Conservation (phyloP, 2,888 invertebrate genomes). For the Thecophora atra region DNA sequence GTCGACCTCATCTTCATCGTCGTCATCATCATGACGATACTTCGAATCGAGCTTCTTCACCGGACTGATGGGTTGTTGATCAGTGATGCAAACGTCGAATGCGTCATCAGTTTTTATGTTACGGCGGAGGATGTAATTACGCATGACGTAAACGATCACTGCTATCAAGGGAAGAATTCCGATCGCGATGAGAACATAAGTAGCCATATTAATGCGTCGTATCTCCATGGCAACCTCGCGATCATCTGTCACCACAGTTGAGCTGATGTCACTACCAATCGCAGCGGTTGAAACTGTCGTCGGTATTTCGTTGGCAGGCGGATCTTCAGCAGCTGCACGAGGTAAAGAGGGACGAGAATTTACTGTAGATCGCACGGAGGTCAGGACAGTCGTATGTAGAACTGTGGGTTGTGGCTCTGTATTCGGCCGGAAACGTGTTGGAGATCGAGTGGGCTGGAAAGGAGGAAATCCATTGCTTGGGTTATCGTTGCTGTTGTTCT, state of each 20-base stretch:
- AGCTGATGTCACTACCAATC: conserved; percentile 49
- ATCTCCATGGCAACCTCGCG: conserved; percentile 71
- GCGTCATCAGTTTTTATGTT: conserved; percentile 67
- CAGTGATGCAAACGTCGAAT: conserved; percentile 72
- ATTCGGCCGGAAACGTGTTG: conserved; percentile 44
- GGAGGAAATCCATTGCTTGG: conserved; percentile 36
- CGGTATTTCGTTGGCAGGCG: not conserved
- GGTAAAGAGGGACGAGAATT: conserved; percentile 51
- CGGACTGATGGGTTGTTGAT: conserved; percentile 67
- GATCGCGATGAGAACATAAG: conserved; percentile 71
- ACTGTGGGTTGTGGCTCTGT: conserved; percentile 63
- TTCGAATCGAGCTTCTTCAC: conserved; percentile 62
- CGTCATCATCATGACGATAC: conserved; percentile 49
- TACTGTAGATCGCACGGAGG: conserved; percentile 64
- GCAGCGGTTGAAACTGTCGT: conserved; percentile 20
- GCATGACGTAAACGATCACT: conserved; percentile 70
- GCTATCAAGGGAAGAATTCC: conserved; percentile 71
- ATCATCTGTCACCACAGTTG: conserved; percentile 54
- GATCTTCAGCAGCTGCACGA: not conserved
- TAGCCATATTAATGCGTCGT: conserved; percentile 71
- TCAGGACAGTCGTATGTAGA: conserved; percentile 67
- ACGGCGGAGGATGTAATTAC: conserved; percentile 69
- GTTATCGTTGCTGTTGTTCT: conserved; percentile 42
- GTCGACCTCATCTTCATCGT: conserved; percentile 53
- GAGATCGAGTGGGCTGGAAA: not conserved